A percentile compares a stretch with the other conserved stretches of the same genome.
Conservation (phyloP, 2,888 invertebrate genomes). For the Graphium colonna region DNA sequence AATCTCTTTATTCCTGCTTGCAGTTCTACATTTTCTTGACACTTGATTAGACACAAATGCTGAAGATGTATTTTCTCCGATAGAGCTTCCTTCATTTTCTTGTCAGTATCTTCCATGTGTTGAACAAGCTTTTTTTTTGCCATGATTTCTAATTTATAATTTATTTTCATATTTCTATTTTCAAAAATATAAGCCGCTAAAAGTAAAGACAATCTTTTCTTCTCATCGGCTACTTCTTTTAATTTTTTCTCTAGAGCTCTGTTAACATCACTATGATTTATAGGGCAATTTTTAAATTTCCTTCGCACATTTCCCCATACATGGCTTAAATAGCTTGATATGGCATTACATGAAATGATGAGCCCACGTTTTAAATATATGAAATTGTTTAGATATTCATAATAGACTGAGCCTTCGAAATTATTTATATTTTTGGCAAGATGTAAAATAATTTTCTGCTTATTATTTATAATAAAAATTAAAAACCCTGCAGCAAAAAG, state of each 20-base stretch:
- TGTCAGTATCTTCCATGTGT: slow-evolving; percentile 51
- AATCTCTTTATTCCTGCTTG: slow-evolving; percentile 53
- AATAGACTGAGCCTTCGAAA: slow-evolving; percentile 27
- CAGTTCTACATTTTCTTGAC: slow-evolving; percentile 61
- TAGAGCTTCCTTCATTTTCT: slow-evolving; percentile 53
- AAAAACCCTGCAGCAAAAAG: slow-evolving; percentile 52
- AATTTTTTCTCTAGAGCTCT: slow-evolving; percentile 49
- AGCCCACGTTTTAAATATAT: slow-evolving; percentile 37
- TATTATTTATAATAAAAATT: slow-evolving; percentile 47
- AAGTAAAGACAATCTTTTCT: slow-evolving; percentile 49
- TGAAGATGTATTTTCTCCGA: slow-evolving; percentile 55
- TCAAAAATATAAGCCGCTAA: slow-evolving; percentile 54
- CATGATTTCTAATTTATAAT: slow-evolving; percentile 51
- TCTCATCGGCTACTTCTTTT: slow-evolving; percentile 50
- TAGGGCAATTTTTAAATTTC: slow-evolving; percentile 13
- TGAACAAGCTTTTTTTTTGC: slow-evolving; percentile 52
- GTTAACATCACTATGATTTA: slow-evolving; percentile 33
- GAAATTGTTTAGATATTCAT: slow-evolving; percentile 20
- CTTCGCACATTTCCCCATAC: slow-evolving; percentile 29
- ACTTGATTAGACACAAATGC: slow-evolving; percentile 55
- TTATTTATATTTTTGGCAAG: slow-evolving; percentile 35
- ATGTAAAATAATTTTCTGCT: slow-evolving; percentile 40
- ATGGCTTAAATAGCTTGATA: slow-evolving; percentile 27
- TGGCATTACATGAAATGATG: slow-evolving; percentile 28
- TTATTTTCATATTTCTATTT: slow-evolving; percentile 56